Percentiles rank a stretch among this genome's conserved stretches.
Conservation (phyloP, 2,888 invertebrate genomes). For the Flexamia atlantica region DNA sequence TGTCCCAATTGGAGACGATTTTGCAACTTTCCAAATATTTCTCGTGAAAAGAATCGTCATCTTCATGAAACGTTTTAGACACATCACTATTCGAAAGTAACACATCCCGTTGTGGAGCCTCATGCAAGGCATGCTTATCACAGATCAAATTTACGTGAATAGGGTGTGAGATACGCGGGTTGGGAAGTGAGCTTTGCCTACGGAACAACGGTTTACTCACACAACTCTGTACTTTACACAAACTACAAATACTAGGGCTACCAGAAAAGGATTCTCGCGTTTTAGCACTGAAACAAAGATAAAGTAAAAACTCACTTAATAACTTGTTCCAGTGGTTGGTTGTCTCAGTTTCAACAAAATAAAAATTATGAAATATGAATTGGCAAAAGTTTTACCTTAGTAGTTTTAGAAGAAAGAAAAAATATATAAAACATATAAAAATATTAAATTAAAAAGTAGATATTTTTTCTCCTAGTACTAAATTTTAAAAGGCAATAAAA, state of each 20-base stretch:
- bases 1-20: constrained; percentile 62
- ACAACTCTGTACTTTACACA: constrained; percentile 55
- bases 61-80: constrained; percentile 55
- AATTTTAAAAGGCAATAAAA: too few relatives aligned
- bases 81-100: constrained; percentile 51
- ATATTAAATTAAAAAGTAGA: too few relatives aligned
- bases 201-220: constrained; percentile 57
- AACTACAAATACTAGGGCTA: constrained; percentile 58
- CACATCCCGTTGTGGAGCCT: constrained; percentile 40
- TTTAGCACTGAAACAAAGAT: constrained; percentile 59
- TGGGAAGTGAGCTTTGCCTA: constrained; percentile 59
- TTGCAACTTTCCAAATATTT: constrained; percentile 61
- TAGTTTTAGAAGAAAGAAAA: too few relatives aligned
- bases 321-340: background rate
- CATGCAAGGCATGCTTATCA: constrained; percentile 57
- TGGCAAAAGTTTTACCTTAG: too few relatives aligned
- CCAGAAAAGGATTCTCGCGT: constrained; percentile 58
- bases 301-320: constrained; percentile 30
- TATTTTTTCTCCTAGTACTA: too few relatives aligned
- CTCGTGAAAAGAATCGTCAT: constrained; percentile 50
- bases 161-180: constrained; percentile 42
- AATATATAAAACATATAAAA: too few relatives aligned
- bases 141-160: constrained; percentile 52
- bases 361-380: background rate
- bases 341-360: background rate